Evolutionary conservation across 2,797 vertebrate species (phyloP).

Genomic region (Alexandromys oeconomus): DNA sequence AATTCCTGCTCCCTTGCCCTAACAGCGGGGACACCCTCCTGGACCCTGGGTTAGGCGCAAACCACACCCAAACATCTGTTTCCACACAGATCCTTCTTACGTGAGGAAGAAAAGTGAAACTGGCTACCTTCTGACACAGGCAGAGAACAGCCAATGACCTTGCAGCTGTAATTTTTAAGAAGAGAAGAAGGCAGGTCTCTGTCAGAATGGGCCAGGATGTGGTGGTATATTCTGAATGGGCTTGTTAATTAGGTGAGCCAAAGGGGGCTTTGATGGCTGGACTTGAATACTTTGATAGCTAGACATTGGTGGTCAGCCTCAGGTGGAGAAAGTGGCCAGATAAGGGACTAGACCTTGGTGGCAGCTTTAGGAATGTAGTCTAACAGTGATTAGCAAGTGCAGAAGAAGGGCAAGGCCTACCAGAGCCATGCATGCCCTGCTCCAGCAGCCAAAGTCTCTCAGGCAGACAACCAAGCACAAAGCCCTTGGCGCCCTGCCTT

Average conservation of each 20-base stretch:
- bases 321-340: background rate
- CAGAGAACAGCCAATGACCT: background rate
- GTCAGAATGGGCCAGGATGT: background rate
- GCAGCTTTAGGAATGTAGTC: background rate
- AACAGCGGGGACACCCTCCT: background rate
- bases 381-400: background rate
- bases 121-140: background rate
- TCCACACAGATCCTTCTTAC: background rate
- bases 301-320: background rate
- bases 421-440: background rate
- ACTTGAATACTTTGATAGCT: background rate
- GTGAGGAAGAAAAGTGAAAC: background rate
- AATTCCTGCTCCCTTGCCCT: fast-evolving
- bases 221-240: background rate
- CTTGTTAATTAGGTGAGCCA: background rate
- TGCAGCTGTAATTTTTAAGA: background rate
- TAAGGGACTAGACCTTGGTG: background rate
- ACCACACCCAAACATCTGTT: background rate
- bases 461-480: background rate
- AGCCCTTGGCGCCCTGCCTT: background rate
- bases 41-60: background rate
- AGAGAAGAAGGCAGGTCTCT: background rate
- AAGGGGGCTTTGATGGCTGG: background rate
- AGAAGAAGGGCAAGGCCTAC: background rate
- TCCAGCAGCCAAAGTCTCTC: background rate